A percentile compares a stretch with the other conserved stretches of the same genome.
Evolutionary conservation across 2,113 vertebrate genomes (phyloP).

Genomic region (Pipa parva): DNA sequence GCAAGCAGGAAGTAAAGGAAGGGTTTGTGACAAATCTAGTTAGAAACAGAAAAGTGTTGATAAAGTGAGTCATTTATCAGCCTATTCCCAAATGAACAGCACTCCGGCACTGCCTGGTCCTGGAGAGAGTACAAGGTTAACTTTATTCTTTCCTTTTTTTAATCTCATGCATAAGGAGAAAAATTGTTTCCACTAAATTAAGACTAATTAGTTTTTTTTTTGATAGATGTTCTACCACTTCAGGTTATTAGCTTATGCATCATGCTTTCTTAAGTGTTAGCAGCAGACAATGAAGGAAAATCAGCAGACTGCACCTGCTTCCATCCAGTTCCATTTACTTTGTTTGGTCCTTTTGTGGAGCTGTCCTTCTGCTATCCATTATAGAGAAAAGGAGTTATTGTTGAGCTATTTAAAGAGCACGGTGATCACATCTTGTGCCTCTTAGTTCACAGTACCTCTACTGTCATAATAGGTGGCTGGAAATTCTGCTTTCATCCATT

Average conservation of each 20-base stretch:
- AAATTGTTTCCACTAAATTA: slow-evolving; percentile 2
- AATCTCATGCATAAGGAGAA: slow-evolving; percentile 18
- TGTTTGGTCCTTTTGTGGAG: background rate
- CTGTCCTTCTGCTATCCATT: background rate
- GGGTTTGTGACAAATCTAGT: slow-evolving; percentile 32
- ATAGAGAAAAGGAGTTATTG: background rate
- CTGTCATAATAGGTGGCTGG: background rate
- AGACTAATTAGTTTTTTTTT: slow-evolving; percentile 43
- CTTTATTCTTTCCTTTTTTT: background rate
- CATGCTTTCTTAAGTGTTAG: slow-evolving; percentile 27
- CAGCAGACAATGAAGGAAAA: background rate
- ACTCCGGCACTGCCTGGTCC: background rate
- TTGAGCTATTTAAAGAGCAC: background rate
- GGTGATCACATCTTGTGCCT: background rate
- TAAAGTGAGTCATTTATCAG: slow-evolving; percentile 49
- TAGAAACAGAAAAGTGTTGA: slow-evolving; percentile 36
- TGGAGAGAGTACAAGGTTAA: background rate
- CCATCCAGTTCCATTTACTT: background rate
- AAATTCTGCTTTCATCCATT: background rate
- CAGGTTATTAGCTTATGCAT: slow-evolving; percentile 35
- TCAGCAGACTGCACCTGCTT: background rate
- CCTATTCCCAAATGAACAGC: slow-evolving; percentile 32
- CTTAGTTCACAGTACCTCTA: background rate
- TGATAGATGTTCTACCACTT: slow-evolving; percentile 32
- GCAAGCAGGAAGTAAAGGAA: slow-evolving; percentile 36